These are phyloP conservation scores for Eustalomyia histrio DNA, from an alignment of 2,888 invertebrate genomes.

Conservation along the genomic window DNA sequence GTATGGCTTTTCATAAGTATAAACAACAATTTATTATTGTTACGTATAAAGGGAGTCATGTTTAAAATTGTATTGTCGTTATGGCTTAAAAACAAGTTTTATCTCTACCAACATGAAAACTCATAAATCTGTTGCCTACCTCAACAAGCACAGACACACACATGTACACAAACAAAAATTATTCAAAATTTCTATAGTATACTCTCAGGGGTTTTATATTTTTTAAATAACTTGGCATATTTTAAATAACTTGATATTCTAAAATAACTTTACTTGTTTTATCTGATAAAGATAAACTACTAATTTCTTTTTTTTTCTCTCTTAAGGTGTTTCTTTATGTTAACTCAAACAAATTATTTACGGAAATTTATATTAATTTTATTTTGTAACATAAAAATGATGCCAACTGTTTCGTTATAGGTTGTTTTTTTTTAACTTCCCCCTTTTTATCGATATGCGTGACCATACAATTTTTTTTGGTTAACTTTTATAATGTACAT, in stretches of 20 bases:
- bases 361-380: slow-evolving; percentile 36
- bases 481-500: slow-evolving; percentile 9
- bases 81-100: neutral
- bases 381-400: slow-evolving; percentile 6
- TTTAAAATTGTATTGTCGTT: slow-evolving; percentile 2
- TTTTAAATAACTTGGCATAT: neutral
- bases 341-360: slow-evolving; percentile 24
- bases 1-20: slow-evolving; percentile 19
- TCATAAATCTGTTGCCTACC: slow-evolving; percentile 6
- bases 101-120: neutral
- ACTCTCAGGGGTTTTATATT: neutral
- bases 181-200: neutral
- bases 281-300: slow-evolving; percentile 5
- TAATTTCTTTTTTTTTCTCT: neutral
- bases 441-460: slow-evolving; percentile 11
- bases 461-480: slow-evolving; percentile 25
- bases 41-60: slow-evolving; percentile 12
- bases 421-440: neutral
- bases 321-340: neutral
- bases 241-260: neutral
- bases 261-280: slow-evolving; percentile 3
- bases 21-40: slow-evolving; percentile 27
- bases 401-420: slow-evolving; percentile 12
- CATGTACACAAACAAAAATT: neutral
- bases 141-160: neutral